Evolutionary conservation across 1,140 invertebrate genomes (phyloP), one percentile per base, ranked within the genome.

Genomic region (Lepidurus arcticus): DNA sequence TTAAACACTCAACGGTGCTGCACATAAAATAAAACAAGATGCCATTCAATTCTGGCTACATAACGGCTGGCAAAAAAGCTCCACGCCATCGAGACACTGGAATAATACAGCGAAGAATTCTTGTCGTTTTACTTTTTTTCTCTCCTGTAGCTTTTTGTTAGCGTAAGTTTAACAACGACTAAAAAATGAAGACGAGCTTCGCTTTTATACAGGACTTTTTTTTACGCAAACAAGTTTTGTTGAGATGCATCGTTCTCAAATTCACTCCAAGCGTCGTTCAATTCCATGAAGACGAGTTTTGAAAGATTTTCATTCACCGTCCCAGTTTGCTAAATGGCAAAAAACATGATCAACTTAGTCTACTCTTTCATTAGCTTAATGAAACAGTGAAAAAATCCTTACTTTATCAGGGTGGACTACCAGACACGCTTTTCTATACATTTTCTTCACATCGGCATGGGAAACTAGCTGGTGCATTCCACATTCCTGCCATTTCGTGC

Each of bases 381-480:
- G 13, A 65, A 7, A 65, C 3, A 7, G 16, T 13, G 16, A 13
- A 11, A 16, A 16, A 11, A 79, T 81, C 10, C 73, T 84, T 87
- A 97, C 96, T 44, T 99, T 99, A 84, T 99, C 98, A 0, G 98
- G 98, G 89, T 99, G 98, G 44, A 98, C 95, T 75, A 95, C 93
- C 13, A 99, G 88, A 82, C 97, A 98, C 26, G 98, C 98, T 84
- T 94, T 95, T 53, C 96, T 88, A 85, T 99, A 99, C 47, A 91
- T 90, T 83, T 98, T 98, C 85, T 99, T 99, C 13, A 99, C 97
- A 85, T 99, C 94, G 4, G 91, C 91, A 8, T 93, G 85, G 0
- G 92, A 90, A 0, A 99, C 93, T 34, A 99, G 87, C 79, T 97
- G 93, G 82, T 94, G 91, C 95, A 99, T 99, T 80, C 97, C 93